These are phyloP conservation scores for Gadopsis bispinosus DNA, from an alignment of 2,797 vertebrate genomes.

Conservation along the genomic window DNA sequence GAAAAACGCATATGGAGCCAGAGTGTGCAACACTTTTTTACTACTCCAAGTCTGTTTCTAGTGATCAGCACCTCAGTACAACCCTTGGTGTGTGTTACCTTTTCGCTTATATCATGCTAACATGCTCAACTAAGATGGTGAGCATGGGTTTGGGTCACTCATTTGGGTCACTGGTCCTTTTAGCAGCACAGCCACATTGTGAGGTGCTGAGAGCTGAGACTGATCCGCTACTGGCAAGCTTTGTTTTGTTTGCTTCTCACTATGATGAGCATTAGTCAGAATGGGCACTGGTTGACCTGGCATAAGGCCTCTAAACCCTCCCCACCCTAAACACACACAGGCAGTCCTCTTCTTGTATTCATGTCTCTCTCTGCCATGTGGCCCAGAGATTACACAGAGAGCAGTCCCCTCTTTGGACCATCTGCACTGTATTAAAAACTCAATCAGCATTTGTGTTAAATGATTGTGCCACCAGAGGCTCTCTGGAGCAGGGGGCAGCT, in stretches of 20 bases:
- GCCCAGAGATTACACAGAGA: slow-evolving; percentile 65
- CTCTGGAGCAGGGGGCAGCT: slow-evolving; percentile 22
- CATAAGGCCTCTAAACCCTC: slow-evolving; percentile 49
- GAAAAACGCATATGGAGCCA: too few species aligned
- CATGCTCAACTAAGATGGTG: not conserved
- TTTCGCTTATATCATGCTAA: too few species aligned
- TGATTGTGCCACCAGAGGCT: slow-evolving; percentile 40
- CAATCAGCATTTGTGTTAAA: slow-evolving; percentile 63
- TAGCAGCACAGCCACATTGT: not conserved
- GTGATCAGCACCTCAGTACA: too few species aligned
- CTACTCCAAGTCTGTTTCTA: too few species aligned
- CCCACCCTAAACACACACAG: slow-evolving; percentile 11
- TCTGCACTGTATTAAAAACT: slow-evolving; percentile 70
- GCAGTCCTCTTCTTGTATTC: slow-evolving; percentile 15
- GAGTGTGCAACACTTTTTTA: too few species aligned
- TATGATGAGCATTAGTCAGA: slow-evolving; percentile 61
- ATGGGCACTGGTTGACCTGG: slow-evolving; percentile 37
- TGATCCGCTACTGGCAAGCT: slow-evolving; percentile 51
- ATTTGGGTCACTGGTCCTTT: slow-evolving; percentile 23
- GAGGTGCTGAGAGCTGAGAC: slow-evolving; percentile 8
- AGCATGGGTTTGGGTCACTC: not conserved
- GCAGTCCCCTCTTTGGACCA: slow-evolving; percentile 59
- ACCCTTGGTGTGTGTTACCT: too few species aligned
- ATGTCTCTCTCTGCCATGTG: slow-evolving; percentile 53
- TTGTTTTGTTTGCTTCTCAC: slow-evolving; percentile 57